Evolutionary conservation across 2,797 vertebrate genomes (phyloP).

Genomic region (Macropus fuliginosus): DNA sequence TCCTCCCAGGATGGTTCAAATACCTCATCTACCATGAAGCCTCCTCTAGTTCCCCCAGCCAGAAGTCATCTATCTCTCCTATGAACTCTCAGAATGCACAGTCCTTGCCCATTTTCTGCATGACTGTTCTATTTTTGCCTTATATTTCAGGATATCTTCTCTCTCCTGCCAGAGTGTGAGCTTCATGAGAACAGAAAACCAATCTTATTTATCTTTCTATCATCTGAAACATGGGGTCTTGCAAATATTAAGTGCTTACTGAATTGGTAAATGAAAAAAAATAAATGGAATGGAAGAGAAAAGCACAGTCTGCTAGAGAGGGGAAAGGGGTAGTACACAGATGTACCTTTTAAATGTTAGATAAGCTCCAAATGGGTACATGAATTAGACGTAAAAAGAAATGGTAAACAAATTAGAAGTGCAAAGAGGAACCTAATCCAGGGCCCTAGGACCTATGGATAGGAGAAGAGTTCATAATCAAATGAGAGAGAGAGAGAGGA

Average conservation of each 20-base stretch:
- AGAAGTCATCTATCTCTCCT: background rate
- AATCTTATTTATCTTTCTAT: background rate
- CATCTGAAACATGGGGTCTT: background rate
- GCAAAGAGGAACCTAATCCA: background rate
- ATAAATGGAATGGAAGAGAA: background rate
- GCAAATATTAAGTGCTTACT: background rate
- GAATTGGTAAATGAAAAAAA: background rate
- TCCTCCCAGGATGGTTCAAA: too few relatives aligned
- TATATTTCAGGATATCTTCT: background rate
- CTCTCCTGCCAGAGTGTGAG: background rate
- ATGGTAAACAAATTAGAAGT: background rate
- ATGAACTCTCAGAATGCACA: background rate
- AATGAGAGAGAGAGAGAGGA: background rate
- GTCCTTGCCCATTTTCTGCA: background rate
- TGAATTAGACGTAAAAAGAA: background rate
- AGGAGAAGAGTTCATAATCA: background rate
- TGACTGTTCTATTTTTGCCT: background rate
- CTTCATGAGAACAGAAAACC: background rate
- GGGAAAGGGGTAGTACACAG: background rate
- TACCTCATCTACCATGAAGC: background rate
- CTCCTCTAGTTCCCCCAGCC: background rate
- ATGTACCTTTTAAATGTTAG: too few relatives aligned
- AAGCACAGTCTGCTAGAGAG: background rate
- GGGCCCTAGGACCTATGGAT: background rate
- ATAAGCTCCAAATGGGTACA: background rate